Evolutionary conservation across 2,888 invertebrate species (phyloP).

Genomic region (Phortica magna): DNA sequence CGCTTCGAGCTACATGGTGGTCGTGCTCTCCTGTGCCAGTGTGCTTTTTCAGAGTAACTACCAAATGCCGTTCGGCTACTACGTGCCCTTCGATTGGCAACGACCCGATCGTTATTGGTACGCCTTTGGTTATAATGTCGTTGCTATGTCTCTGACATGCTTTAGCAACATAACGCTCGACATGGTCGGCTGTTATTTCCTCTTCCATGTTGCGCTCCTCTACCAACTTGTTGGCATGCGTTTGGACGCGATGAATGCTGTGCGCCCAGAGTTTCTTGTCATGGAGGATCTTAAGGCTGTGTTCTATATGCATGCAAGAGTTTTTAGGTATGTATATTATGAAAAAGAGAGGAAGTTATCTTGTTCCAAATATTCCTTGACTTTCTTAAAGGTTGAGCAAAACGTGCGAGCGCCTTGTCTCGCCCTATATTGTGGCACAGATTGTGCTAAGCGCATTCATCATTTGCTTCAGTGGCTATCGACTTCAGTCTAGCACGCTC

Average conservation of each 20-base stretch:
- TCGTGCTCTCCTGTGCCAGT: constrained; percentile 48
- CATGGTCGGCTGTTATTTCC: constrained; percentile 63
- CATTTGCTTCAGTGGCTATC: constrained; percentile 69
- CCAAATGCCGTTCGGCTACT: constrained; percentile 67
- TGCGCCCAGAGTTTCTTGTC: neutral
- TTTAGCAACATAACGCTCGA: constrained; percentile 64
- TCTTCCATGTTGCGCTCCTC: constrained; percentile 65
- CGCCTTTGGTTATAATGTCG: constrained; percentile 61
- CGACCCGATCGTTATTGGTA: constrained; percentile 54
- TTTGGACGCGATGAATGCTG: constrained; percentile 50
- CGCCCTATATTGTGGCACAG: constrained; percentile 60
- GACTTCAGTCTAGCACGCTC: constrained; percentile 51
- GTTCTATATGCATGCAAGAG: constrained; percentile 40
- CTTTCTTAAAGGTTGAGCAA: neutral
- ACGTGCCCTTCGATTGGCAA: constrained; percentile 71
- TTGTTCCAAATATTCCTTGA: neutral
- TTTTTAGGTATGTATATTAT: neutral
- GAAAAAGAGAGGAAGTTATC: neutral
- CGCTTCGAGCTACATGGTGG: constrained; percentile 48
- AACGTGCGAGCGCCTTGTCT: constrained; percentile 53
- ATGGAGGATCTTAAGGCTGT: neutral
- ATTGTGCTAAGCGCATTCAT: constrained; percentile 65
- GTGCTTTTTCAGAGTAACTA: constrained; percentile 51
- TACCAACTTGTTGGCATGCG: constrained; percentile 65
- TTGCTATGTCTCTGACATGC: constrained; percentile 59